phyloP scores from a whole-genome alignment of 2,797 vertebrate genomes.

The Coregonus ussuriensis region DNA sequence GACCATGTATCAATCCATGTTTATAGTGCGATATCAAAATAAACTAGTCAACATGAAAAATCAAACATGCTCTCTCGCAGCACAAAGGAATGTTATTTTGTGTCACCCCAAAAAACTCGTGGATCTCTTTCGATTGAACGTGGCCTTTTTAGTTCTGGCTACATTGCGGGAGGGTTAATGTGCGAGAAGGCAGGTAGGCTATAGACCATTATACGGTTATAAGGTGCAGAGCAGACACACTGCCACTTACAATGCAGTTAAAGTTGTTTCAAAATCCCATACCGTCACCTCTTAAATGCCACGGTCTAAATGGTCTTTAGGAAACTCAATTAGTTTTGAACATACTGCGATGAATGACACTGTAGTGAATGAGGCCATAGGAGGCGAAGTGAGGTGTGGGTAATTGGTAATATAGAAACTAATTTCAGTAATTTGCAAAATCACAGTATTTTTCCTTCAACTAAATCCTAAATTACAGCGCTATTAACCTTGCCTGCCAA shows the following conservation, averaged over 20 bases:
- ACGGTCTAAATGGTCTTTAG: neutral
- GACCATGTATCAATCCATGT: no score
- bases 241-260: neutral
- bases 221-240: neutral
- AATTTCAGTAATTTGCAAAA: constrained; percentile 12
- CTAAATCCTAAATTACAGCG: constrained; percentile 10
- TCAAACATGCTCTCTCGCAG: neutral
- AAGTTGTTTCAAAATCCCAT: constrained; percentile 3
- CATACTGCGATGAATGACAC: constrained; percentile 7
- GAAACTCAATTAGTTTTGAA: neutral
- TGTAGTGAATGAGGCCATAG: constrained; percentile 6
- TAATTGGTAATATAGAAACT: constrained; percentile 12
- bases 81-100: neutral
- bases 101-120: neutral
- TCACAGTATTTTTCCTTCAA: constrained; percentile 3
- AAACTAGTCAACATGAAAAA: neutral
- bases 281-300: neutral
- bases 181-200: neutral
- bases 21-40: no score
- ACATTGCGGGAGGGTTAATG: neutral
- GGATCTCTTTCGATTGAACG: neutral
- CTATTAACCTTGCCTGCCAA: neutral
- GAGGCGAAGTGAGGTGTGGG: constrained; percentile 4
- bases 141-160: neutral
- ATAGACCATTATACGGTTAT: neutral